A percentile compares a stretch with the other conserved stretches of the same genome.
Conservation (phyloP, 2,113 vertebrate genomes). For the Anguilla rostrata region DNA sequence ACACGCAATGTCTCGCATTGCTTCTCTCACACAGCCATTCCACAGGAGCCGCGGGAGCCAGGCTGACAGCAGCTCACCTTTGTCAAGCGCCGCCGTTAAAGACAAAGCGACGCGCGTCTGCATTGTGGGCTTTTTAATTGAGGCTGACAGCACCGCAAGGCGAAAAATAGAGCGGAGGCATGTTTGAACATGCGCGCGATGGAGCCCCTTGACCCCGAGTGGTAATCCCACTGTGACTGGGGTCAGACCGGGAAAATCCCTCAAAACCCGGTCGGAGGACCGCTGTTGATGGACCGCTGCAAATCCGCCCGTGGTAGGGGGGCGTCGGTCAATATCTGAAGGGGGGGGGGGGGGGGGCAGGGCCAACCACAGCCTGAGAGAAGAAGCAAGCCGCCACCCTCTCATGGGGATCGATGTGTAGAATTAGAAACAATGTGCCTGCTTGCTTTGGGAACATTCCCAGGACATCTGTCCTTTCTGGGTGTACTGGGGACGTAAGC, state of each 20-base stretch:
- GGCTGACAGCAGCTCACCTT: conserved; percentile 38
- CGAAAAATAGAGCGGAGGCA: conserved; percentile 15
- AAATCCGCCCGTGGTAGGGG: background rate
- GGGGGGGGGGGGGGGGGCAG: conserved; percentile 1
- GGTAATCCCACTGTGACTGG: conserved; percentile 1
- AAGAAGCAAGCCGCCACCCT: conserved; percentile 53
- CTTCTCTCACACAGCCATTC: conserved; percentile 24
- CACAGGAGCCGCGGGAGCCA: conserved; percentile 28
- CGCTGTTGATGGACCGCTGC: background rate
- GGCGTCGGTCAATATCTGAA: background rate
- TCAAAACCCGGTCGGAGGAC: background rate
- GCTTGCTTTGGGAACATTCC: conserved; percentile 68
- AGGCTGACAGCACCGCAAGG: background rate
- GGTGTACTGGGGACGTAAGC: conserved; percentile 42
- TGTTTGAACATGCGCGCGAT: background rate
- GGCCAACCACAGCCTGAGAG: conserved; percentile 41
- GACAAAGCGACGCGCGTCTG: conserved; percentile 29
- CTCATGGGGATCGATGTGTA: conserved; percentile 41
- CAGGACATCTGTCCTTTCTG: conserved; percentile 58
- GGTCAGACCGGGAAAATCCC: background rate
- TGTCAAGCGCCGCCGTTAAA: background rate
- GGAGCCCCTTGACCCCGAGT: background rate
- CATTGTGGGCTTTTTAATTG: conserved; percentile 27
- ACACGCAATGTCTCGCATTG: conserved; percentile 48
- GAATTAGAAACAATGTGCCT: conserved; percentile 56